phyloP scores from a whole-genome alignment of 1,140 invertebrate species.

The Drosophila watanabei region DNA sequence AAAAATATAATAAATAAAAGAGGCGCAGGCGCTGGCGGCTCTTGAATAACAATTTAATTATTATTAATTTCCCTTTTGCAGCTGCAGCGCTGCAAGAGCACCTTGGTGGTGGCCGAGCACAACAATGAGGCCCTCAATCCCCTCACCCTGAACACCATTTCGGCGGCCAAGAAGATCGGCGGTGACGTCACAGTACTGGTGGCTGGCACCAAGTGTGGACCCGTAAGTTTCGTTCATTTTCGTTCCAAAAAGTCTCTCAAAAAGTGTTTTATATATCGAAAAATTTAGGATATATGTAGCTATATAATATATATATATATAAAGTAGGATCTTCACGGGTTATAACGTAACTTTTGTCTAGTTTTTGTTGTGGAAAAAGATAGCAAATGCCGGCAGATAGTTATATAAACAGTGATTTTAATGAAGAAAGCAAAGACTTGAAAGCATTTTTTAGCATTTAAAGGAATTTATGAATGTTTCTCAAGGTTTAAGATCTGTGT shows the following conservation, averaged over 20 bases:
- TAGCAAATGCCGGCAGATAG: not conserved
- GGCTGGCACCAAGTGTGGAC: slow-evolving; percentile 94
- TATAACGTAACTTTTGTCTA: not conserved
- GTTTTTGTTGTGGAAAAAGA: not conserved
- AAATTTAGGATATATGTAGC: not conserved
- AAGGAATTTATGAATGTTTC: not conserved
- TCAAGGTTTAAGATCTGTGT: slow-evolving; percentile 66
- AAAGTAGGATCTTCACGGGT: not conserved
- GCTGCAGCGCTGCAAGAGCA: slow-evolving; percentile 90
- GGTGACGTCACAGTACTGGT: slow-evolving; percentile 96
- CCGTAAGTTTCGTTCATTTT: slow-evolving; percentile 87
- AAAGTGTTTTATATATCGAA: too few relatives aligned
- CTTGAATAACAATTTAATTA: slow-evolving; percentile 10
- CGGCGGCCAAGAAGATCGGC: slow-evolving; percentile 96
- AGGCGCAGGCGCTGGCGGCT: slow-evolving; percentile 34
- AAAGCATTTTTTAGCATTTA: not conserved
- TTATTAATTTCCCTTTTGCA: slow-evolving; percentile 24
- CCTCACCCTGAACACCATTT: slow-evolving; percentile 96
- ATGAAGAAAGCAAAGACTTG: not conserved
- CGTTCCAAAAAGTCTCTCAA: not conserved
- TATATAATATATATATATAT: too few relatives aligned
- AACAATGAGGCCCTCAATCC: slow-evolving; percentile 94
- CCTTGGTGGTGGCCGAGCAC: slow-evolving; percentile 97
- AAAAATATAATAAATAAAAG: slow-evolving; percentile 11
- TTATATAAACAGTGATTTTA: slow-evolving; percentile 26